Evolutionary conservation across 2,797 vertebrate genomes (phyloP).

Genomic region (Scolopax bukidnonensis): DNA sequence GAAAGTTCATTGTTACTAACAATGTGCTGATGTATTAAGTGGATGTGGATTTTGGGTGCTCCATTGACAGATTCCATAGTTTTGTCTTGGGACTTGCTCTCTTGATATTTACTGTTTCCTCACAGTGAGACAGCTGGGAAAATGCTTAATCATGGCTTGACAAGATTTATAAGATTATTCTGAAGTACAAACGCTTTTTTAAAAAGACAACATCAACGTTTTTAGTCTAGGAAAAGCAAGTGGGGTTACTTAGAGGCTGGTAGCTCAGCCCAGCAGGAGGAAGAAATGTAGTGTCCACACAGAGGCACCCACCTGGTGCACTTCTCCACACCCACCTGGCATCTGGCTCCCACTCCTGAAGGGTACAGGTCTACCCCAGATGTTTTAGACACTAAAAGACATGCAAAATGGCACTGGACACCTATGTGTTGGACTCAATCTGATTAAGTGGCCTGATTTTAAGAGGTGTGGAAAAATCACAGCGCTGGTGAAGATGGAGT

Average conservation of each 20-base stretch:
- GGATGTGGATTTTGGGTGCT: neutral
- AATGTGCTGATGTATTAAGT: neutral
- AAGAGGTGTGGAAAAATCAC: neutral
- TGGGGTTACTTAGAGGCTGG: neutral
- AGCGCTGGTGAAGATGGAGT: neutral
- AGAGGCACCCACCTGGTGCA: neutral
- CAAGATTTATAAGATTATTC: neutral
- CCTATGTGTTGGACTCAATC: neutral
- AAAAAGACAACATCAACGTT: fast-evolving
- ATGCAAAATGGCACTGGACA: neutral
- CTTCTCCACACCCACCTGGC: neutral
- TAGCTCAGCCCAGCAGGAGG: neutral
- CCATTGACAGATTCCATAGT: neutral
- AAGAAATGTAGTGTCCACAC: neutral
- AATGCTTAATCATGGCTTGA: neutral
- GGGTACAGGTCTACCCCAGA: neutral
- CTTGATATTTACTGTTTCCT: neutral
- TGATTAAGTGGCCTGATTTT: neutral
- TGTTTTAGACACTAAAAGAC: neutral
- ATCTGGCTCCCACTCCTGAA: neutral
- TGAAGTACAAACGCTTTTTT: neutral
- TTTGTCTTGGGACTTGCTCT: neutral
- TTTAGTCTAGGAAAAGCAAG: neutral
- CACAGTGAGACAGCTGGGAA: neutral
- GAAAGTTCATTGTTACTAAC: neutral